Evolutionary conservation across 2,888 invertebrate species (phyloP), one percentile per base, ranked within the genome.

Genomic region (Marasmarcha lunaedactyla): DNA sequence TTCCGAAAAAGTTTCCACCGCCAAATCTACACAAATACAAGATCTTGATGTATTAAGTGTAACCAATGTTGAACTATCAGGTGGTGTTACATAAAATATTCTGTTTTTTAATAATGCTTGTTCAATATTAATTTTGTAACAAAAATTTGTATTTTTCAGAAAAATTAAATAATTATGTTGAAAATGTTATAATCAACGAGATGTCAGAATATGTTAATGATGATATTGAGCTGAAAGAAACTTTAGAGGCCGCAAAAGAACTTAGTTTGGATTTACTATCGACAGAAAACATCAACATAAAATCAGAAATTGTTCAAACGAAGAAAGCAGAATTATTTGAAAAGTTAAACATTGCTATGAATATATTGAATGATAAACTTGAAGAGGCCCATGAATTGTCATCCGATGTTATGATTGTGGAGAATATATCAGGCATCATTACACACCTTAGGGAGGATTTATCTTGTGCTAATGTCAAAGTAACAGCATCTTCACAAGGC

Each of bases 341-440:
- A 20, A 33, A 42, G 36, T 37, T 45, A 9, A 33, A 41, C 5
- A 20, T 1, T 2, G 44, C 40, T 5, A 11, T 45, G 4, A 14
- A 13, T 13, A 34, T 36, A 5, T 1, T 45, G n/a, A 38, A 40
- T 34, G 5, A 36, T 11, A 0, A 38, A 3, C 38, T 15, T 10
- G 38, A 42, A 1, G 10, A 9, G 5, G 5, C 36, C 2, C 1
- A 5, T 25, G 33, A 44, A 7, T 13, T 42, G 6, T 5, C 7
- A 5, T 13, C 36, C 5, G 26, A 35, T 20, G 4, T 5, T 5
- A 5, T 20, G 7, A 7, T 20, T 5, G 7, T 20, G 3, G 20
- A 20, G 20, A 20, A 20, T 20, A 20, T 7, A 20, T 20, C 20
- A 20, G 7, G 7, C 7, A 20, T 20, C 4, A 20, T 20, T 20